Base-by-base conservation (phyloP, 2,888 invertebrate genomes). In the Caenorhabditis panamensis region DNA sequence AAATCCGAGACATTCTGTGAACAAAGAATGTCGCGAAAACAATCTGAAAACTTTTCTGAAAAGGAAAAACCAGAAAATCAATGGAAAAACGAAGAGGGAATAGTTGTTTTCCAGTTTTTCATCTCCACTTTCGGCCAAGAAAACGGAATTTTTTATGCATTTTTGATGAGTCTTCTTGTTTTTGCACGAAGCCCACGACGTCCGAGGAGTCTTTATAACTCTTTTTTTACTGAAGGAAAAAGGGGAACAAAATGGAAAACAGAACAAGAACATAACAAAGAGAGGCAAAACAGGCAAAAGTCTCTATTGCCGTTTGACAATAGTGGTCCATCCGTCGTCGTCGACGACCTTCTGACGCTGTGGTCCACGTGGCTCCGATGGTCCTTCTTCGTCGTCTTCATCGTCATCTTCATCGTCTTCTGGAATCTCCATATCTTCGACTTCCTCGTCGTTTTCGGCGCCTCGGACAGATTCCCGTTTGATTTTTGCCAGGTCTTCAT, bases 321-420 rank as follows among this genome's bases (percentile, higher is more conserved):
- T 84, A 8, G 87, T 87, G 18, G 88, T 88, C 88, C 88, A 88
- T 16, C 88, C 88, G 36, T 88, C 87, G 9, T 88, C 87, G 53
- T 88, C 87, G 11, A 85, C 85, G 24, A 84, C 84, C 13, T 79
- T 83, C 37, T 83, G 78, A 24, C 84, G 82, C 36, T 80, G 61
- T 0, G 81, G 81, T 22, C 47, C 68, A 37, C 68, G 63, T 49
- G 73, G 58, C 64, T 79, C 66, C 26, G 54, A 41, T 2, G 61
- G 41, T 1, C 63, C 66, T 6, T 49, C 51, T 41, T 76, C 59
- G 5, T 59, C 51, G 20, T 82, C 82, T 6, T 61, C 71, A 5
- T 79, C 64, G 36, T 69, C 49, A 16, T 56, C 54, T 20, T 76
- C 79, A 9, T 58, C 64, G 6, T 72, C 72, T 26, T 71, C 69